Evolutionary conservation across 1,140 invertebrate species (phyloP), one percentile per base, ranked within the genome.

Genomic region (Neuroterus valhalla): DNA sequence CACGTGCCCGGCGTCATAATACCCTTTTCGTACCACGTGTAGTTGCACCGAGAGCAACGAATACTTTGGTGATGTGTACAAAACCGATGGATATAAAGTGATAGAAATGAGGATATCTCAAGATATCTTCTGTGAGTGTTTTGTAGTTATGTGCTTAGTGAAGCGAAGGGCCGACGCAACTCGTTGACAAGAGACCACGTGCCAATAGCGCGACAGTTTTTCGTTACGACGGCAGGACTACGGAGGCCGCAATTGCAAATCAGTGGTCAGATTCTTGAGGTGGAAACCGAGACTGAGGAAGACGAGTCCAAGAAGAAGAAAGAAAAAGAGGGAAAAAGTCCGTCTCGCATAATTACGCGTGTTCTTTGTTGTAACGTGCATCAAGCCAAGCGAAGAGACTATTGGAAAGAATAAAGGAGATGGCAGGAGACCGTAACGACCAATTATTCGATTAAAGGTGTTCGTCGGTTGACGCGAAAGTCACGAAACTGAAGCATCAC

Each of bases 371-470:
- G 70, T 26, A 26, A n/a, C 48, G 48, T 50, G 3, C 19, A 4
- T 19, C 52, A 21, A 55, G 14, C 52, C 11, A 55, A 55, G 52
- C 21, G 23, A 38, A 38, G 72, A 76, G 67, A 79, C 74, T 81
- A 71, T 15, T 55, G 26, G 44, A 31, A 68, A 50, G 42, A 5
- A 55, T 26, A 68, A 66, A 72, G 43, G 48, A 68, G 38, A 38
- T 8, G 31, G 31, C 31, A 38, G 31, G 31, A 1, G 31, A 38
- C 31, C 31, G 8, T 38, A 38, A 42, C 23, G 23, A 50, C 12
- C 66, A 79, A 76, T 76, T 79, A 68, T 45, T 31, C 44, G 70
- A 70, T 78, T 71, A 76, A 78, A 68, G 46, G 72, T 67, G 62
- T 46, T n/a, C 44, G 43, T 44, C 42, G 45, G 26, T 38, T 67